These are phyloP conservation scores for Drosophila algonquin DNA, from an alignment of 2,888 invertebrate species.

Conservation along the genomic window DNA sequence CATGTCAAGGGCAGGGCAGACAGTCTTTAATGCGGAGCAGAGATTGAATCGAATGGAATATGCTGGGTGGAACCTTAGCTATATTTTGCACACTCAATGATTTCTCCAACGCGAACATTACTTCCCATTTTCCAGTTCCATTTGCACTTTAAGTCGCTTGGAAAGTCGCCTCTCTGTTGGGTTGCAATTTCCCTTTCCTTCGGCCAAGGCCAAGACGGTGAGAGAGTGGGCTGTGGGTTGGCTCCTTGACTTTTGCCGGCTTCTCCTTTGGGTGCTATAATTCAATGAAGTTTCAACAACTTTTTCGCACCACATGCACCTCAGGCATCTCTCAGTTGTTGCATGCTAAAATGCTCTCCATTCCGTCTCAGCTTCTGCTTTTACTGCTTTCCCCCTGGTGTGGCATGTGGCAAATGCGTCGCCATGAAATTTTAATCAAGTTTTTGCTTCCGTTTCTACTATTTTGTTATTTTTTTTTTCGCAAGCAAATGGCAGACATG, in stretches of 20 bases:
- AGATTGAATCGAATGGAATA: neutral
- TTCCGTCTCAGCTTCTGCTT: constrained; percentile 15
- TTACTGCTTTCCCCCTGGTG: constrained; percentile 26
- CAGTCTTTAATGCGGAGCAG: constrained; percentile 6
- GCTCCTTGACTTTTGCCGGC: constrained; percentile 19
- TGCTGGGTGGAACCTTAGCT: constrained; percentile 32
- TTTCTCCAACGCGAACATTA: constrained; percentile 26
- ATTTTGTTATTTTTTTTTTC: constrained; percentile 28
- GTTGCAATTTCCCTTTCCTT: constrained; percentile 48
- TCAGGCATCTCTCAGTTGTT: constrained; percentile 14
- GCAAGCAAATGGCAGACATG: constrained; percentile 68
- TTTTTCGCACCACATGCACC: constrained; percentile 44
- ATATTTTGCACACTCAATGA: constrained; percentile 45
- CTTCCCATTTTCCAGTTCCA: neutral
- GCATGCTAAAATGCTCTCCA: constrained; percentile 11
- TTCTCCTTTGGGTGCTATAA: constrained; percentile 45
- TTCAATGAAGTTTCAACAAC: constrained; percentile 64
- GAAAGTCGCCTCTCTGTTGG: constrained; percentile 6
- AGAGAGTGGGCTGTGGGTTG: constrained; percentile 22
- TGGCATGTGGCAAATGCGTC: constrained; percentile 60
- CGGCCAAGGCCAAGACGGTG: constrained; percentile 23
- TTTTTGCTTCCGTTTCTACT: constrained; percentile 59
- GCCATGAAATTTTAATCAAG: constrained; percentile 77
- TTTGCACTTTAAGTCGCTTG: constrained; percentile 31
- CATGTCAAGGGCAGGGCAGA: constrained; percentile 28